Conservation (phyloP, 2,113 vertebrate species). For the Cavia aperea region DNA sequence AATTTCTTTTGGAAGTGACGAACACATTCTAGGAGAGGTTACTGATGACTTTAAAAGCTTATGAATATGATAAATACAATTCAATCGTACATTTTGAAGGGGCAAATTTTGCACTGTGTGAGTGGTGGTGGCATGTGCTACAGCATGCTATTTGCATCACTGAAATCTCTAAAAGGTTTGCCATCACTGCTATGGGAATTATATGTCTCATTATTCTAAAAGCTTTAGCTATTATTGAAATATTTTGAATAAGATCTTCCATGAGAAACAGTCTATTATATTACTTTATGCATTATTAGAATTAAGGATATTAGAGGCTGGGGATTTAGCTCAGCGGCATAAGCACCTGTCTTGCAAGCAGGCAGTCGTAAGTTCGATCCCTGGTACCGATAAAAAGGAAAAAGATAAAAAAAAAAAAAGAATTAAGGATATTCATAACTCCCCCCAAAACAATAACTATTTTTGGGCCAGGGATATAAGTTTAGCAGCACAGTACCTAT, state of each 20-base stretch:
- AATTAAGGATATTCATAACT: not conserved
- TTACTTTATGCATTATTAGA: not conserved
- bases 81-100: not conserved
- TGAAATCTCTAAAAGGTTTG: not conserved
- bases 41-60: not conserved
- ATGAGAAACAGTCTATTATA: not conserved
- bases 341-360: too few species aligned
- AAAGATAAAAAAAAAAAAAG: not conserved
- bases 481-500: too few species aligned
- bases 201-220: constrained; percentile 16
- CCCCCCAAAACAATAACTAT: not conserved
- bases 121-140: not conserved
- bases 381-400: too few species aligned
- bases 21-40: constrained; percentile 8
- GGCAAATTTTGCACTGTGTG: not conserved
- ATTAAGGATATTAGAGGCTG: not conserved
- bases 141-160: not conserved
- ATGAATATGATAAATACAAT: not conserved
- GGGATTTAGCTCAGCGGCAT: too few species aligned
- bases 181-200: not conserved
- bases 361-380: too few species aligned
- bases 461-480: not conserved
- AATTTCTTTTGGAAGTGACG: not conserved
- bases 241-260: not conserved
- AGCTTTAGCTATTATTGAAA: not conserved